A percentile compares a stretch with the other conserved stretches of the same genome.
phyloP scores from a whole-genome alignment of 1,140 invertebrate genomes.

The silkworm (Bombyx mori) region DNA sequence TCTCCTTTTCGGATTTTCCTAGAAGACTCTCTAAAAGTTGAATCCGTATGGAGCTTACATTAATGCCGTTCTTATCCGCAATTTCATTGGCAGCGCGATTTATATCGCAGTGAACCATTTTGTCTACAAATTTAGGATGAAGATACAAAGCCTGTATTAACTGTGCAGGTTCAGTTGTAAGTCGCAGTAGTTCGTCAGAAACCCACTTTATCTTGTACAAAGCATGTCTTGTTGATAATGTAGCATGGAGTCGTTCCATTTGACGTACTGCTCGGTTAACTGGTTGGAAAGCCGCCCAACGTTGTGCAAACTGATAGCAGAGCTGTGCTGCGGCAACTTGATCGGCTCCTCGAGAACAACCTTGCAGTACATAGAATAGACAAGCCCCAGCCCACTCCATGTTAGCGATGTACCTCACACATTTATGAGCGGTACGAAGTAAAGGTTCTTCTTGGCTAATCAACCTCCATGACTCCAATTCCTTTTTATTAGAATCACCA shows the following conservation, averaged over 20 bases:
- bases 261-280: constrained; percentile 61
- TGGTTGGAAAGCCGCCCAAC: constrained; percentile 64
- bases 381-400: constrained; percentile 70
- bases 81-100: constrained; percentile 72
- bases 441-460: constrained; percentile 54
- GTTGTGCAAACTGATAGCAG: constrained; percentile 72
- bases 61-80: constrained; percentile 65
- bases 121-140: constrained; percentile 66
- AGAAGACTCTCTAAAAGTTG: constrained; percentile 66
- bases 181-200: constrained; percentile 68
- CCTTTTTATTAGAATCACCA: constrained; percentile 30
- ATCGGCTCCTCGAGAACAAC: constrained; percentile 69
- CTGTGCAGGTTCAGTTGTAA: constrained; percentile 69
- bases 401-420: constrained; percentile 63
- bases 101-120: constrained; percentile 66
- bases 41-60: constrained; percentile 61
- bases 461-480: constrained; percentile 50
- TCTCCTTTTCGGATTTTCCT: constrained; percentile 40
- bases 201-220: constrained; percentile 72
- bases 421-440: constrained; percentile 56
- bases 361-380: constrained; percentile 66
- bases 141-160: constrained; percentile 71
- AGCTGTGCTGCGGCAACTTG: constrained; percentile 73
- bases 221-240: constrained; percentile 70
- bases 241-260: constrained; percentile 70